Base-by-base conservation (phyloP, 2,113 vertebrate genomes). In the Aegotheles bennettii region DNA sequence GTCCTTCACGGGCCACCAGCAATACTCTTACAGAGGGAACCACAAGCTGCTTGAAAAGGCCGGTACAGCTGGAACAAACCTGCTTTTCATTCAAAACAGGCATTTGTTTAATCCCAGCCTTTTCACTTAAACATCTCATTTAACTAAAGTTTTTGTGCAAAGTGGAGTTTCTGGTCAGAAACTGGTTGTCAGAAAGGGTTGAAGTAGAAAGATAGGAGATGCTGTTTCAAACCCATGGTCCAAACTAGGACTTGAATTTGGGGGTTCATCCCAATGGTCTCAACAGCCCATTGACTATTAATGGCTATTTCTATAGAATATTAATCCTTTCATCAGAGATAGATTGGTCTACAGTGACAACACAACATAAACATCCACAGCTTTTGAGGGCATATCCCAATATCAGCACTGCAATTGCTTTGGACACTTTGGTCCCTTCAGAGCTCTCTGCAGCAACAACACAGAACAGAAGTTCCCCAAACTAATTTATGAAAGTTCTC, bases 371-470 rank as follows among this genome's bases (percentile, higher is more conserved):
- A 48, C 3, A 0, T 29, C 42, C 35, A 38, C 5, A 3, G n/a
- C n/a, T 89, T 89, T 84, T 2, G 1, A 67, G 26, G 65, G 4
- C 0, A 0, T 33, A 73, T 19, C 50, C 60, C 4, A 3, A 3
- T 15, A 54, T 7, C 36, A 84, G 33, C 68, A 28, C 71, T 78
- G 23, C 33, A 65, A 33, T 45, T 6, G 1, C 26, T 47, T 59
- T n/a, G 47, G 64, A 29, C 15, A 10, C 6, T 31, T 11, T 38
- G 13, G 5, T 57, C 76, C 63, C 51, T 86, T 59, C 73, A 71
- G 42, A 70, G 36, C 54, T 13, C 18, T 68, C 84, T 71, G 0
- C 12, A n/a, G 51, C 60, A 90, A 25, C 33, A 59, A 23, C 17
- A 28, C 12, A 43, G 31, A 42, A 67, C 13, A 60, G 14, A 87